phyloP scores from a whole-genome alignment of 2,797 vertebrate species.

The Acipenser oxyrinchus region DNA sequence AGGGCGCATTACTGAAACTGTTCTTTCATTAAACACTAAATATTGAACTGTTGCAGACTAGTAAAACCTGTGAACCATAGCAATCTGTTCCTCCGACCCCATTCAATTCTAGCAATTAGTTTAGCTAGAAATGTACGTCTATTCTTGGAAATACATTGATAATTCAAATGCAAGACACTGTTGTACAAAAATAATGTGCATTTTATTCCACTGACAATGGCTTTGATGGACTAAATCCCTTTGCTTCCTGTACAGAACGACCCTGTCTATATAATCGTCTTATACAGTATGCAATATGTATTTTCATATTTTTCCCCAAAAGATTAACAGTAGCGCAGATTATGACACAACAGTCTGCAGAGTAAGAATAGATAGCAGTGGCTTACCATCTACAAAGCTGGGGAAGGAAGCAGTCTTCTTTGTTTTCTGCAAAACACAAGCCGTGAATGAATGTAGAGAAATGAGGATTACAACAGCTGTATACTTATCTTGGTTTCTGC shows the following conservation, averaged over 20 bases:
- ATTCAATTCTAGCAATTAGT: not conserved
- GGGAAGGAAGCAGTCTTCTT: constrained; percentile 89
- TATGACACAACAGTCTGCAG: constrained; percentile 8
- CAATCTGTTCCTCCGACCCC: not conserved
- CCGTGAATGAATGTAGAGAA: constrained; percentile 10
- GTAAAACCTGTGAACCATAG: not conserved
- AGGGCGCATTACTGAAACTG: not conserved
- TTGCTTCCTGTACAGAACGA: not conserved
- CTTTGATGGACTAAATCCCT: not conserved
- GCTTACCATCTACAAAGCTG: constrained; percentile 95
- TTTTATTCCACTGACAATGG: not conserved
- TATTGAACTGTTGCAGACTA: not conserved
- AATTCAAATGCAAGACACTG: constrained; percentile 1
- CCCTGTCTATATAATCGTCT: constrained; percentile 8
- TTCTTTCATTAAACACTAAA: not conserved
- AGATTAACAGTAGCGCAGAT: constrained; percentile 18
- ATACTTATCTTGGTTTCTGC: too few relatives aligned
- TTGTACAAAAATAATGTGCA: not conserved
- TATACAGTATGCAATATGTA: constrained; percentile 5
- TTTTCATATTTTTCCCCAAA: constrained; percentile 25
- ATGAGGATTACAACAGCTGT: too few relatives aligned
- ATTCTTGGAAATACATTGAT: constrained; percentile 6
- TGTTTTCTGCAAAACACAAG: constrained; percentile 52
- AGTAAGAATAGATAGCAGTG: constrained; percentile 11
- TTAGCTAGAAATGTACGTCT: not conserved